These are phyloP conservation scores for Idris sp. DNA, from an alignment of 1,140 invertebrate genomes.

Conservation along the genomic window DNA sequence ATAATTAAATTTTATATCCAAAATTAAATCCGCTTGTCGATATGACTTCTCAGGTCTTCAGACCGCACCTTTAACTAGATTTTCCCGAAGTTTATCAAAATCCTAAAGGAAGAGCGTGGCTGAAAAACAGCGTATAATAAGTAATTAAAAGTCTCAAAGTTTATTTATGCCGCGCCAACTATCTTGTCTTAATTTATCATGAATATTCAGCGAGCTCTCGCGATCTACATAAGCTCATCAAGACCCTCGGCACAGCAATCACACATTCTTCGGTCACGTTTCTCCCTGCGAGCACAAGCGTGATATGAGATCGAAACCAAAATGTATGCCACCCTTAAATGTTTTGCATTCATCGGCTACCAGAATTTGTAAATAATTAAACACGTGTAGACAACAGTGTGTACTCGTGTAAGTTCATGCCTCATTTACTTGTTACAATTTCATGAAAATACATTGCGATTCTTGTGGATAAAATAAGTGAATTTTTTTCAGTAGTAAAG, in stretches of 20 bases:
- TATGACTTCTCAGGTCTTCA: no score
- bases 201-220: conserved; percentile 53
- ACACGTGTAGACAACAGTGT: conserved; percentile 23
- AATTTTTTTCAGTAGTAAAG: no score
- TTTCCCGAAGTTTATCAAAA: conserved; percentile 28
- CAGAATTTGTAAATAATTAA: conserved; percentile 33
- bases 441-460: no score
- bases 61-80: conserved; percentile 10
- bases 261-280: conserved; percentile 59
- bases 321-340: conserved; percentile 41
- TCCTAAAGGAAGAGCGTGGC: conserved; percentile 8
- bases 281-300: conserved; percentile 12
- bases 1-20: background rate
- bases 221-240: conserved; percentile 59
- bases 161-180: conserved; percentile 53
- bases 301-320: conserved; percentile 45
- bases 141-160: conserved; percentile 61
- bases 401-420: background rate
- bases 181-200: conserved; percentile 60
- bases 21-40: no score
- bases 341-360: conserved; percentile 39
- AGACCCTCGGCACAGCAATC: conserved; percentile 52
- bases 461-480: no score
- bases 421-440: no score
- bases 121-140: conserved; percentile 50